These are phyloP conservation scores for Ceriagrion tenellum DNA, from an alignment of 2,888 invertebrate species.

Conservation along the genomic window DNA sequence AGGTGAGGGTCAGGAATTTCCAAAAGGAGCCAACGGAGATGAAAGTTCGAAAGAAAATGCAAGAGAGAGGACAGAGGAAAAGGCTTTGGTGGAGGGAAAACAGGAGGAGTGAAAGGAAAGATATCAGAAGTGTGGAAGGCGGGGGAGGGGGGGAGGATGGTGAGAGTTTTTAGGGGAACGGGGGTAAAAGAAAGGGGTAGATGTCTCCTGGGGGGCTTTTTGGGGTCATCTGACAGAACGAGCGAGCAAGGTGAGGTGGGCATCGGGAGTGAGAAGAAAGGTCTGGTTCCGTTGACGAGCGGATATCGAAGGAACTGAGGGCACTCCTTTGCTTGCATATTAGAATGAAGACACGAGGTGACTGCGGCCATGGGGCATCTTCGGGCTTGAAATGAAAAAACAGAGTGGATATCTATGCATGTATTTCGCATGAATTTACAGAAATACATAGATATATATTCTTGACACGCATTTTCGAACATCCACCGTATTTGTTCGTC, in stretches of 20 bases:
- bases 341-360: not conserved
- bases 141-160: not conserved
- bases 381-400: not conserved
- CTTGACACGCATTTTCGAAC: too few relatives aligned
- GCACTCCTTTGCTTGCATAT: constrained; percentile 8
- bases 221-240: not conserved
- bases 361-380: not conserved
- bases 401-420: not conserved
- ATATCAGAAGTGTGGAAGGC: not conserved
- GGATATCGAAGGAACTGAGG: not conserved
- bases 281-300: not conserved
- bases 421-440: too few relatives aligned
- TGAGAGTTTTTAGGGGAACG: not conserved
- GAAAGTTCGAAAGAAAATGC: too few relatives aligned
- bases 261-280: not conserved
- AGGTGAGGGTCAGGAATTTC: too few relatives aligned
- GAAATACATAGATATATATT: too few relatives aligned
- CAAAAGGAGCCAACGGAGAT: too few relatives aligned
- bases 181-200: not conserved
- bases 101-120: not conserved
- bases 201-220: not conserved
- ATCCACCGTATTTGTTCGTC: too few relatives aligned
- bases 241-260: not conserved
- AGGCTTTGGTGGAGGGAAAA: not conserved
- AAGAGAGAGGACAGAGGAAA: too few relatives aligned